Evolutionary conservation across 2,113 vertebrate genomes (phyloP), one percentile per base, ranked within the genome.

Genomic region (Fregata magnificens): DNA sequence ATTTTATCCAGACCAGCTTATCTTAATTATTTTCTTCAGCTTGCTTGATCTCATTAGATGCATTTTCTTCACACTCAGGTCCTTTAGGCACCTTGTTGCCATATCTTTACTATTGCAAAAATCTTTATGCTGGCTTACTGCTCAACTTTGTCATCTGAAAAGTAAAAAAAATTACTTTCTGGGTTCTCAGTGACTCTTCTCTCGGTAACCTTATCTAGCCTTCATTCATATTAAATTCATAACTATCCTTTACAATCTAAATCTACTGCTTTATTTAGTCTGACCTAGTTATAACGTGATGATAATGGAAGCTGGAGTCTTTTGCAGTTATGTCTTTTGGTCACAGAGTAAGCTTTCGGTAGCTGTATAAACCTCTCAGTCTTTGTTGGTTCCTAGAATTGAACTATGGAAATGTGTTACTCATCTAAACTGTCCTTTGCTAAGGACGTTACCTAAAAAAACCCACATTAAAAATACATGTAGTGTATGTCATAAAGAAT

Each of bases 251-350:
- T 82, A 70, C 80, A 69, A 80, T 83, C 36, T 81, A 38, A 80
- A 78, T 59, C 85, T 70, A 11, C 49, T 88, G 38, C 86, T 90
- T 93, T 88, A 74, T 94, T 90, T 96, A 83, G 78, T 74, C 67
- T 40, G 67, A 74, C 88, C 76, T 88, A 90, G 59, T 95, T 94
- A 25, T 47, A 85, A 38, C 11, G 3, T 38, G 26, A 40, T 63
- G 80, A 59, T 88, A 95, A 66, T 58, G 86, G 81, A 91, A 85
- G 40, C 47, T n/a, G 34, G 25, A 91, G 31, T 65, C 85, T 82
- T 96, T 26, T 77, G 45, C 62, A 85, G 40, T 91, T 85, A 38
- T 1, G 20, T 84, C 44, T 40, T 89, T 76, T 55, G 34, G 10
- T 69, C 69, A 32, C 1, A 4, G 72, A 63, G n/a, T 52, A 78